These are phyloP conservation scores for Anabacerthia variegaticeps DNA, from an alignment of 2,797 vertebrate genomes.

Conservation along the genomic window DNA sequence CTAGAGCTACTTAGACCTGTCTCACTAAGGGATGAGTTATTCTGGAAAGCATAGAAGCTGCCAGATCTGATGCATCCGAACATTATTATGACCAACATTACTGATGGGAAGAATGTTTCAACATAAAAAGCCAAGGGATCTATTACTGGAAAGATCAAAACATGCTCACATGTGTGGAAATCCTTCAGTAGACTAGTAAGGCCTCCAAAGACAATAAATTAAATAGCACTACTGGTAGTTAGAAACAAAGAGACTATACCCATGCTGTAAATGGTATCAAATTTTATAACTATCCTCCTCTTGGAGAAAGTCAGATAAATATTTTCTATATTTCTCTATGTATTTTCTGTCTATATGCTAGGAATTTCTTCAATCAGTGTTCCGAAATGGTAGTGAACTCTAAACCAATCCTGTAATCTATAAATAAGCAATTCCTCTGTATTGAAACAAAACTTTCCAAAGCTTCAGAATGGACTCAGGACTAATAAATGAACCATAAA, in stretches of 20 bases:
- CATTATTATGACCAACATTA: neutral
- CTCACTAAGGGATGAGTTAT: neutral
- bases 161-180: accelerated
- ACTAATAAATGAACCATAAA: neutral
- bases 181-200: neutral
- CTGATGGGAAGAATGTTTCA: neutral
- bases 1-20: neutral
- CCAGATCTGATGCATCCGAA: neutral
- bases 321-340: neutral
- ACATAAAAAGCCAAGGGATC: neutral
- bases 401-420: neutral
- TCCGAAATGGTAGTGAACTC: neutral
- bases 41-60: neutral
- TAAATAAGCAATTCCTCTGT: neutral
- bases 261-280: neutral
- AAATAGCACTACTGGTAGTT: neutral
- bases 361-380: neutral
- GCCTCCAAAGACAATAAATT: neutral
- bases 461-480: neutral
- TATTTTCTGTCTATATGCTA: neutral
- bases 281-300: neutral
- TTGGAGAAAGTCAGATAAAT: neutral
- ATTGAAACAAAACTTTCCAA: neutral
- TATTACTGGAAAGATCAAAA: neutral
- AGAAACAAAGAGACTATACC: neutral